Percentiles rank a stretch among this genome's conserved stretches.
Conservation (phyloP, 2,888 invertebrate species). For the Isoperla grammatica region DNA sequence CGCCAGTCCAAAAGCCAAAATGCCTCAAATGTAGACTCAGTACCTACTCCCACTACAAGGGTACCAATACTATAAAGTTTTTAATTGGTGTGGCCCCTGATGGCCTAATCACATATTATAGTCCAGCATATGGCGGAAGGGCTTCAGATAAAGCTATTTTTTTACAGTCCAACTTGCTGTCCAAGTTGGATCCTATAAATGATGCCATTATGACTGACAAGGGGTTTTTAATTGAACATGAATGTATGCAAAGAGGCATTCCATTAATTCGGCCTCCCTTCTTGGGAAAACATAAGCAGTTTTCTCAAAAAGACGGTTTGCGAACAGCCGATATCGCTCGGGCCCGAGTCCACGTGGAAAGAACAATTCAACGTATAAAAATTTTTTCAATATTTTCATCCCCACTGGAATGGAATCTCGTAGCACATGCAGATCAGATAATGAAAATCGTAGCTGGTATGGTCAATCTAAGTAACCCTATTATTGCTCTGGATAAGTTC, state of each 20-base stretch:
- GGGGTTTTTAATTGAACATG: too few species aligned
- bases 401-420: neutral
- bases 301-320: neutral
- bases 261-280: neutral
- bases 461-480: neutral
- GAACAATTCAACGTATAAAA: constrained; percentile 23
- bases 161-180: neutral
- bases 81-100: constrained; percentile 2
- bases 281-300: constrained; percentile 21
- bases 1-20: neutral
- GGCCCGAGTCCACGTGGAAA: constrained; percentile 20
- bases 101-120: neutral
- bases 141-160: neutral
- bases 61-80: too few species aligned
- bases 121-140: neutral
- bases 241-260: constrained; percentile 32
- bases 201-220: too few species aligned
- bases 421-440: neutral
- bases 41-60: neutral
- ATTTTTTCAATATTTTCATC: neutral
- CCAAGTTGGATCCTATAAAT: constrained; percentile 1
- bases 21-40: neutral
- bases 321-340: neutral
- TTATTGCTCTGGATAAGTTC: neutral
- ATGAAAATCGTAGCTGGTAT: neutral